A percentile compares a stretch with the other conserved stretches of the same genome.
Evolutionary conservation across 2,888 invertebrate genomes (phyloP).

Genomic region (Chloromyia formosa): DNA sequence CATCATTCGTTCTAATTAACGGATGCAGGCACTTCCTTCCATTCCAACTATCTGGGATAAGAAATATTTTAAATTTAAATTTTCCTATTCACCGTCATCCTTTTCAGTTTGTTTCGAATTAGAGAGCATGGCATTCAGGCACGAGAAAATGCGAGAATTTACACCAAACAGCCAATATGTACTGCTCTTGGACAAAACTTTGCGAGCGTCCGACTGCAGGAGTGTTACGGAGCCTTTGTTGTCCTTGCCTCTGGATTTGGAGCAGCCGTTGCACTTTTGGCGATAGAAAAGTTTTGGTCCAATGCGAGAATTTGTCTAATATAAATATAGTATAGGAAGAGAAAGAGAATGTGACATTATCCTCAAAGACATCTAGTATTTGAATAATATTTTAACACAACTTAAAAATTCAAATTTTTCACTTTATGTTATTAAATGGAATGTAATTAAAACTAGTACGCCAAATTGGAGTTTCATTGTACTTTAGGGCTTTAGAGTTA

Average conservation of each 20-base stretch:
- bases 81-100: not conserved
- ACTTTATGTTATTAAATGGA: too few species aligned
- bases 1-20: too few species aligned
- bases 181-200: constrained; percentile 63
- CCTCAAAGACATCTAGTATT: too few species aligned
- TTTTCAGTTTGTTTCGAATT: constrained; percentile 61
- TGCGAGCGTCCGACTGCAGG: constrained; percentile 64
- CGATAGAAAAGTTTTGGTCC: constrained; percentile 46
- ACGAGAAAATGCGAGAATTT: constrained; percentile 63
- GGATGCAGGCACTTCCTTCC: not conserved
- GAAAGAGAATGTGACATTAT: too few species aligned
- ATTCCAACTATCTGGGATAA: not conserved
- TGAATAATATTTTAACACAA: too few species aligned
- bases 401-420: too few species aligned
- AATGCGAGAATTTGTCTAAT: constrained; percentile 15
- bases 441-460: too few species aligned
- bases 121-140: constrained; percentile 65
- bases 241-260: constrained; percentile 46
- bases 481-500: too few species aligned
- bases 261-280: constrained; percentile 35
- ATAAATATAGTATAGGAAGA: not conserved
- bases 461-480: too few species aligned
- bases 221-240: constrained; percentile 60
- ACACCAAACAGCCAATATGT: constrained; percentile 66
- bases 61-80: constrained; percentile 13